These are phyloP conservation scores for Tylochromis polylepis DNA, from an alignment of 2,113 vertebrate genomes.

Conservation along the genomic window DNA sequence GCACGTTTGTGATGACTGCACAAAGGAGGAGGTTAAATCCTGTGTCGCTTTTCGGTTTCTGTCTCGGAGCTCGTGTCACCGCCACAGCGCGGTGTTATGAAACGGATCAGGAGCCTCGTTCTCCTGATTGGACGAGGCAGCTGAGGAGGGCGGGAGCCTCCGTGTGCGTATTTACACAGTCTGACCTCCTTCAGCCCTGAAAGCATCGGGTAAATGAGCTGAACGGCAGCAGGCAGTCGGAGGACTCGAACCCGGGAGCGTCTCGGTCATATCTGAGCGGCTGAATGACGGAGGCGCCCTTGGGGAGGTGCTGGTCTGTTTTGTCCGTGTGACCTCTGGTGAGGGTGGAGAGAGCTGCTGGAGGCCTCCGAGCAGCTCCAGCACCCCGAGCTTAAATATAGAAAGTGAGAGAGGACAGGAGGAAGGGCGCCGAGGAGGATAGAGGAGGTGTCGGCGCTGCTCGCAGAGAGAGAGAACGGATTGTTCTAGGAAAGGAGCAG, in stretches of 20 bases:
- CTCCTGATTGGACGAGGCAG: not conserved
- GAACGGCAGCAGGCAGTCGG: not conserved
- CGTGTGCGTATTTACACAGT: rapidly evolving
- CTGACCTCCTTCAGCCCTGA: not conserved
- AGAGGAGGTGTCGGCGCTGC: not conserved
- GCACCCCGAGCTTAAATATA: rapidly evolving
- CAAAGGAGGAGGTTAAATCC: not conserved
- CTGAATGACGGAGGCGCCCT: not conserved
- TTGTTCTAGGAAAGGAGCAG: not conserved
- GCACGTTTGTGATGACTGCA: not conserved
- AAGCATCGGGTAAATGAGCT: too few species aligned
- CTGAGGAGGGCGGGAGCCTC: not conserved
- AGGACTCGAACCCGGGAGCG: not conserved
- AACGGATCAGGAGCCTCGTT: not conserved
- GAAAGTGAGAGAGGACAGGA: not conserved
- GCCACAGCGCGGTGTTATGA: not conserved
- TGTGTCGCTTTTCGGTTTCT: not conserved
- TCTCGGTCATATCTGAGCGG: not conserved
- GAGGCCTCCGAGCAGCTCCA: not conserved
- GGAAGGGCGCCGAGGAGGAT: not conserved
- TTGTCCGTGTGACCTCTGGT: not conserved
- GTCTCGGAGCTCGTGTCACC: not conserved
- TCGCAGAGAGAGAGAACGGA: too few species aligned
- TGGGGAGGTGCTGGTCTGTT: not conserved
- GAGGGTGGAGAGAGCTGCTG: not conserved